Conservation (phyloP, 1,140 invertebrate genomes). For the Cydia pomonella region DNA sequence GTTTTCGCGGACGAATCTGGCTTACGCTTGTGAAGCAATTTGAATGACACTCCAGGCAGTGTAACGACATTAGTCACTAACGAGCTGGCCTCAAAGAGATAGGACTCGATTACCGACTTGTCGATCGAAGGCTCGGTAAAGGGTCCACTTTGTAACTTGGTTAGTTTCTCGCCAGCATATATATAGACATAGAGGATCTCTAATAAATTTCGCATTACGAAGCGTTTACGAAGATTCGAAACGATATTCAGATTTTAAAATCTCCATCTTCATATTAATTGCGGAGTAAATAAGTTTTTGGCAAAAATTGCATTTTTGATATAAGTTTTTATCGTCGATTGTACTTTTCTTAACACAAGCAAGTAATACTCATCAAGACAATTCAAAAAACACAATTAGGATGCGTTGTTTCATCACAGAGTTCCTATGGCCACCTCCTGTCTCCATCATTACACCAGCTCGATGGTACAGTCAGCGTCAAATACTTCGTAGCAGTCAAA, state of each 20-base stretch:
- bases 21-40: not conserved
- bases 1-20: not conserved
- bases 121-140: constrained; percentile 11
- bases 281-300: no score
- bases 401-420: no score
- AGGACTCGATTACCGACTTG: constrained; percentile 20
- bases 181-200: not conserved
- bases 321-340: no score
- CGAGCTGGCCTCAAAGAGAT: constrained; percentile 18
- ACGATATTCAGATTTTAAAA: not conserved
- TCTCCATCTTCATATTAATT: no score
- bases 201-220: not conserved
- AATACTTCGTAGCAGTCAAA: no score
- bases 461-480: no score
- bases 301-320: no score
- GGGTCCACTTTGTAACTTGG: constrained; percentile 11
- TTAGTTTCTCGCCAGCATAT: constrained; percentile 2
- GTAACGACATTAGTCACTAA: constrained; percentile 13
- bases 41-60: not conserved
- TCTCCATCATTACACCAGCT: no score
- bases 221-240: not conserved
- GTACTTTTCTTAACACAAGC: no score
- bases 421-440: no score
- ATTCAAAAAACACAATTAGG: no score
- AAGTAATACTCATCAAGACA: no score